Base-by-base conservation (phyloP, 2,888 invertebrate genomes). In the Pardosa pseudoannulata region DNA sequence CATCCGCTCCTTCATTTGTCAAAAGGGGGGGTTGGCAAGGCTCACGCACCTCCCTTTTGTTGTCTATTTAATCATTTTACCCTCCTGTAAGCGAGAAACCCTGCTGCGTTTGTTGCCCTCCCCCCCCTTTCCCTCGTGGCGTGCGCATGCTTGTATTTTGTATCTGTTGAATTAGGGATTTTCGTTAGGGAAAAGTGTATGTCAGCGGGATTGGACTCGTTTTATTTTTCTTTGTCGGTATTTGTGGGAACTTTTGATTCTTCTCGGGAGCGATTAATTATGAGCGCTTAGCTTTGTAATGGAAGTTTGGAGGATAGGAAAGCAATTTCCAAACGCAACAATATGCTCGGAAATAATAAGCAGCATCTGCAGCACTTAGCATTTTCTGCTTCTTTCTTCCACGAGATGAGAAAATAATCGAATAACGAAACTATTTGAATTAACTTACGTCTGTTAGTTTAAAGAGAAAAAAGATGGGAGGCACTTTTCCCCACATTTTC, bases 1-100 rank as follows among this genome's bases (percentile, higher is more conserved):
- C 74, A 13, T 27, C n/a, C 28, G 79, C 41, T 62, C 62, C 32
- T 67, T 74, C 75, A 81, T 81, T 81, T 81, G 81, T 81, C 81
- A 81, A 46, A 31, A 56, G 36, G 56, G 19, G 13, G 23, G 56
- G 56, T 19, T 56, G 23, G 56, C 23, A 23, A 56, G 16, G 56
- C 23, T 56, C 56, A 56, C 56, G 56, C 56, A 56, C 56, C 56
- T 23, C 56, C 56, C 56, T 56, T 56, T 56, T 56, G 56, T 56
- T 56, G 23, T 56, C 56, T 56, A 56, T 56, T 56, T 56, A 56
- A 56, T 56, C 56, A 56, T 56, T 56, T 56, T 56, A 56, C 11
- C 56, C 56, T 56, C 23, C 56, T 56, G 56, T 56, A 56, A 56
- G 56, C 56, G 56, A 56, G 56, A 23, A 56, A 56, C 56, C 23